phyloP scores from a whole-genome alignment of 2,113 vertebrate species.

The Scalopus aquaticus region DNA sequence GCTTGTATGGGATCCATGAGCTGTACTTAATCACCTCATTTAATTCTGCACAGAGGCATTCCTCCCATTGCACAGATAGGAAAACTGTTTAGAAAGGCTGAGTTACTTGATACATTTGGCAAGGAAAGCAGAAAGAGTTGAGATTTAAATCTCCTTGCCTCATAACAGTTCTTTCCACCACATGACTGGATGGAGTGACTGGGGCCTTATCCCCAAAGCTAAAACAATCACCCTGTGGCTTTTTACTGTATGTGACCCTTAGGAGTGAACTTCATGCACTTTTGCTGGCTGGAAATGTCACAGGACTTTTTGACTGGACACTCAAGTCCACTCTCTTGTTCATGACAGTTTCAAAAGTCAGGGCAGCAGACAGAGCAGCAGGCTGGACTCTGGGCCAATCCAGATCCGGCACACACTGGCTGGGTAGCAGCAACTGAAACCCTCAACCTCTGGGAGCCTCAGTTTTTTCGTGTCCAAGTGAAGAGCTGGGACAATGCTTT shows the following conservation, averaged over 20 bases:
- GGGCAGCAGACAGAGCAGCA: neutral
- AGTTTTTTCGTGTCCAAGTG: neutral
- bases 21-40: neutral
- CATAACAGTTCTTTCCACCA: neutral
- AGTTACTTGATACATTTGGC: neutral
- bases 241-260: accelerated
- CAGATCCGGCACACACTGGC: accelerated
- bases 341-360: neutral
- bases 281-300: neutral
- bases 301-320: neutral
- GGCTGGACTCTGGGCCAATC: neutral
- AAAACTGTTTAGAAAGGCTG: neutral
- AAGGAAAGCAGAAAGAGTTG: neutral
- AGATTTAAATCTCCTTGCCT: neutral
- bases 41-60: neutral
- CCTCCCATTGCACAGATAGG: neutral
- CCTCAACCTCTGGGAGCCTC: neutral
- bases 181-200: accelerated
- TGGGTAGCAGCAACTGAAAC: too few species aligned
- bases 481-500: neutral
- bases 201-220: neutral
- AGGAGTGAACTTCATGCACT: neutral
- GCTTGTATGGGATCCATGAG: neutral
- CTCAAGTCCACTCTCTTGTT: neutral
- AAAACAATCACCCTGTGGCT: accelerated